These are phyloP conservation scores for Coenonympha glycerion DNA, from an alignment of 2,888 invertebrate genomes.

Conservation along the genomic window DNA sequence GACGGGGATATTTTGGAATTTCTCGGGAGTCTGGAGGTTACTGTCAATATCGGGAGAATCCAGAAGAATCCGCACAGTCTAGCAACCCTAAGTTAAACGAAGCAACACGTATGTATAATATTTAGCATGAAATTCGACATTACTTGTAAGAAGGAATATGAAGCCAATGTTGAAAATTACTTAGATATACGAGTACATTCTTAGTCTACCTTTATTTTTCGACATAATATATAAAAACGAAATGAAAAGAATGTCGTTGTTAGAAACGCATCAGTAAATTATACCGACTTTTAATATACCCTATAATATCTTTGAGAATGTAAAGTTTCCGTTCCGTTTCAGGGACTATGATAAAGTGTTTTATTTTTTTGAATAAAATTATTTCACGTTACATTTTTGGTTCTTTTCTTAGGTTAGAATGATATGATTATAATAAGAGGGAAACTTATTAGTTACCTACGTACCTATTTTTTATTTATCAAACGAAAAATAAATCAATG, in stretches of 20 bases:
- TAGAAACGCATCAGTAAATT: conserved; percentile 10
- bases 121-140: too few relatives aligned
- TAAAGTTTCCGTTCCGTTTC: conserved; percentile 12
- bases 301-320: conserved; percentile 13
- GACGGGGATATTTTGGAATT: too few relatives aligned
- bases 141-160: not conserved
- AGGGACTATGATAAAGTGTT: conserved; percentile 10
- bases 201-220: not conserved
- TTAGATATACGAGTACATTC: conserved; percentile 18
- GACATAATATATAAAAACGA: conserved; percentile 11
- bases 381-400: not conserved
- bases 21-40: too few relatives aligned
- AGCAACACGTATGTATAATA: too few relatives aligned
- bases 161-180: conserved; percentile 11
- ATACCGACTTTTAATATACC: conserved; percentile 12
- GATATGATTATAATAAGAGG: too few relatives aligned
- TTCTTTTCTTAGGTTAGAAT: not conserved
- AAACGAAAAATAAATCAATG: too few relatives aligned
- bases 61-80: too few relatives aligned
- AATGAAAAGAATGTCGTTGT: conserved; percentile 14
- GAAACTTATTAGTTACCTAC: too few relatives aligned
- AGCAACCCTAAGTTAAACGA: too few relatives aligned
- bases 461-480: too few relatives aligned
- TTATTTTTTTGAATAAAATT: conserved; percentile 2
- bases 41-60: too few relatives aligned